Evolutionary conservation across 2,888 invertebrate genomes (phyloP).

Genomic region (Tridacna gigas): DNA sequence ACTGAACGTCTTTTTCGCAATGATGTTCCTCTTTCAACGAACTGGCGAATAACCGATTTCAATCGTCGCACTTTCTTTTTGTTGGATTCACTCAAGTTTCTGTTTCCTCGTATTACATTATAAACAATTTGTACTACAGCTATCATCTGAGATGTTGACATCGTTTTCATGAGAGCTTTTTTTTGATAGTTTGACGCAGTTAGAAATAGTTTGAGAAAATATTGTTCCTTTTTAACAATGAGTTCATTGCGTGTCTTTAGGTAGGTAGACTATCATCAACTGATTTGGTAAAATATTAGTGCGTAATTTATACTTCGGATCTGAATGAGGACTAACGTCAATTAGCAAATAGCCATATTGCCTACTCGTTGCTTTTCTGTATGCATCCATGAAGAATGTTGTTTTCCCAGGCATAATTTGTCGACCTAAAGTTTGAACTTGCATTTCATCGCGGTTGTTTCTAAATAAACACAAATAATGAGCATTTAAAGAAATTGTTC

Average conservation of each 20-base stretch:
- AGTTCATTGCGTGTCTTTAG: no score
- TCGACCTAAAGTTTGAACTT: constrained; percentile 49
- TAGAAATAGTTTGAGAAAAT: no score
- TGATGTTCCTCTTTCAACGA: no score
- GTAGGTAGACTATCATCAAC: constrained; percentile 40
- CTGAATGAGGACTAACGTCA: constrained; percentile 46
- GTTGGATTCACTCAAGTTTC: no score
- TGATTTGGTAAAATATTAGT: constrained; percentile 45
- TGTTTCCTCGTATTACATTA: no score
- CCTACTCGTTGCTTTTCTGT: constrained; percentile 33
- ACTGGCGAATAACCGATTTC: no score
- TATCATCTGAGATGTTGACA: constrained; percentile 1
- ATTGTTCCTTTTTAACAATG: no score
- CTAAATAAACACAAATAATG: constrained; percentile 49
- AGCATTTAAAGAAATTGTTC: constrained; percentile 23
- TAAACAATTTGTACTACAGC: no score
- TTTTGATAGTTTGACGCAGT: no score
- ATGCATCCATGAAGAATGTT: constrained; percentile 50
- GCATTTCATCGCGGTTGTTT: constrained; percentile 49
- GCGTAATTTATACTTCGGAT: no score
- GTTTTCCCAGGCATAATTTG: constrained; percentile 52
- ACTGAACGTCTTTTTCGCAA: no score
- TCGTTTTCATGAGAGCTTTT: constrained; percentile 15
- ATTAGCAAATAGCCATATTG: constrained; percentile 35
- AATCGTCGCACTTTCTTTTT: no score